Evolutionary conservation across 2,888 invertebrate species (phyloP), one percentile per base, ranked within the genome.

Genomic region (Candidula unifasciata): DNA sequence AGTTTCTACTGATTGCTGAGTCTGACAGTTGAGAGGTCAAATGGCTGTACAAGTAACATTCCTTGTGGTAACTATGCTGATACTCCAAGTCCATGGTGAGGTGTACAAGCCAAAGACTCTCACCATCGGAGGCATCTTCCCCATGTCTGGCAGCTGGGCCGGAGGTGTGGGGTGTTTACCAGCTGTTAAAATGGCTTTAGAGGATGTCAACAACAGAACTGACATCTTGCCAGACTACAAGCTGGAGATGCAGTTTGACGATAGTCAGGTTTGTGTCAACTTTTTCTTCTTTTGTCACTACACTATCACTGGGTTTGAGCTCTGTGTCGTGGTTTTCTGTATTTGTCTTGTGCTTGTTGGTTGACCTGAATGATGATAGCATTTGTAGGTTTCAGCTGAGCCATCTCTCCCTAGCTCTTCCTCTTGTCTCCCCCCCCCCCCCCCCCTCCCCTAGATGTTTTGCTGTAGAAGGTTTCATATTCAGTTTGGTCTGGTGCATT

Each of bases 121-220:
- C 66, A 91, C 91, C 10, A 89, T 92, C 71, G 99, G 99, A 83
- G 99, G 98, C 82, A 98, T 99, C 92, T 99, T 99, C 94, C 99
- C 99, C 66, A 99, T 99, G 95, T 96, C 96, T 84, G 99, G 98
- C 80, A 98, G 98, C 90, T 99, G 99, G 99, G 98, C 99, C 92
- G 99, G 99, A 60, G 99, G 99, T 6, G 97, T 97, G 95, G 99
- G 99, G 18, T 99, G 99, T 94, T 97, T 97, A 95, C 99, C 99
- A 64, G 99, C 99, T 73, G 99, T 99, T 85, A 96, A 97, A 93
- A 96, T 99, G 94, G 99, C 99, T 60, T 95, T 99, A 92, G 96
- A 97, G 91, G 99, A 99, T 94, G 98, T 99, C 89, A 99, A 99
- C 95, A 96, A 96, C 82, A 95, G 96, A 90, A 95, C 96, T 87